Evolutionary conservation across 1,140 invertebrate species (phyloP).

Genomic region (Cherax quadricarinatus): DNA sequence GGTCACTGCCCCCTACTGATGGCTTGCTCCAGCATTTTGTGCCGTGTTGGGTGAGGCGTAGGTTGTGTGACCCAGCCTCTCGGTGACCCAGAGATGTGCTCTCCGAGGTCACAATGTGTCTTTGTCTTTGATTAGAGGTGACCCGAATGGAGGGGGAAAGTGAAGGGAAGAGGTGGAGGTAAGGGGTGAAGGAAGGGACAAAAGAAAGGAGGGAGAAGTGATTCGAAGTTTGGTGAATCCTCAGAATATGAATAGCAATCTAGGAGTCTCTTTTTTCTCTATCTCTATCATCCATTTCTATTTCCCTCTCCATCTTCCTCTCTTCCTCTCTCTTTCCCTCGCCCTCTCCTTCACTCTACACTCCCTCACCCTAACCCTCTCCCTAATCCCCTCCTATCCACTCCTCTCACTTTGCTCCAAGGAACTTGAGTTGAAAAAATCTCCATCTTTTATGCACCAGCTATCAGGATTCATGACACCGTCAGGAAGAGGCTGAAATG

Average conservation of each 20-base stretch:
- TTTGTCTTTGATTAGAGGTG: not conserved
- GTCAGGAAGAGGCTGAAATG: not conserved
- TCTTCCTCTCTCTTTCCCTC: not conserved
- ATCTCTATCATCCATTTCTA: not conserved
- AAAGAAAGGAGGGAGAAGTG: not conserved
- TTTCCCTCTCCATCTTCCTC: not conserved
- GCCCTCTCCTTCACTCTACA: too few relatives aligned
- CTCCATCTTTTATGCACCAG: not conserved
- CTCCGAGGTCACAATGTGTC: not conserved
- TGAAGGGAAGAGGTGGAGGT: not conserved
- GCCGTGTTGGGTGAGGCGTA: not conserved
- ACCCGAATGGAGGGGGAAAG: not conserved
- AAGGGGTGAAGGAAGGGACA: not conserved
- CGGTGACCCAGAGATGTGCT: not conserved
- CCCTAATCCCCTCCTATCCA: not conserved
- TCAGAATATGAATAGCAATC: not conserved
- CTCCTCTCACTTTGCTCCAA: not conserved
- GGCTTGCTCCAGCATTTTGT: too few relatives aligned
- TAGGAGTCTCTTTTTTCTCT: not conserved
- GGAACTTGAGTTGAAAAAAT: not conserved
- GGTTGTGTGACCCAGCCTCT: not conserved
- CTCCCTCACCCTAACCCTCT: not conserved
- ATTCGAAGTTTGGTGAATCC: not conserved
- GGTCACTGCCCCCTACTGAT: not conserved
- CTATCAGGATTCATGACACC: not conserved